Base-by-base conservation (phyloP, 2,113 vertebrate species). In the Scartelaos histophorus region DNA sequence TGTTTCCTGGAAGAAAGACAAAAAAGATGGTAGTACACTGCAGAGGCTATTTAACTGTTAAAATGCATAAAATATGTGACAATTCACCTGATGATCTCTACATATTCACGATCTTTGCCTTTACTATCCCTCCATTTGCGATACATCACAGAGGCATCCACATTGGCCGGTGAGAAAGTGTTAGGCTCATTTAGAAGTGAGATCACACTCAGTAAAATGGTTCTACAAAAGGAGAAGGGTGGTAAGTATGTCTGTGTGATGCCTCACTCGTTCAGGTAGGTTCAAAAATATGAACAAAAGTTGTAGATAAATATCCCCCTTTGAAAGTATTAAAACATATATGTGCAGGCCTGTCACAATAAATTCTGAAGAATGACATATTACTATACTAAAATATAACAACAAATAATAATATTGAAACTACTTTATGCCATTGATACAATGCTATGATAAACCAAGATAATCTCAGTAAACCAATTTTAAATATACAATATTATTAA, bases 71-170 rank as follows among this genome's bases (percentile, higher is more conserved):
- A 1, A 13, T 25, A 15, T 45, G 34, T 21, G 2, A 19, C 22
- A 2, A 5, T 65, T 76, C 82, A 94, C 93, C 92, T 92, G 71
- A 94, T 94, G 85, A 93, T 94, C 75, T 94, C 93, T 4, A 90
- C 92, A 1, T 94, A 94, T 80, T 94, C 93, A 5, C 93, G 76
- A 81, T 94, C 93, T 76, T 94, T 94, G 75, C 91, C 93, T 82
- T 93, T 94, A 85, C 93, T 94, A 71, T 94, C 93, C 69, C 91
- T 93, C 93, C 93, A 94, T 72, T 94, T 94, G 53, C 93, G 93
- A 80, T 94, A 94, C 93, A 94, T 94, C 80, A 94, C 93, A 0
- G 93, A 94, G 54, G 93, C 92, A 0, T 94, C 93, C 70, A 94
- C 93, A 12, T 94, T 94, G 62, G 93, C 93, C 13, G 93, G 93